Evolutionary conservation across 2,797 vertebrate genomes (phyloP).

Genomic region (Silurus lanzhouensis): DNA sequence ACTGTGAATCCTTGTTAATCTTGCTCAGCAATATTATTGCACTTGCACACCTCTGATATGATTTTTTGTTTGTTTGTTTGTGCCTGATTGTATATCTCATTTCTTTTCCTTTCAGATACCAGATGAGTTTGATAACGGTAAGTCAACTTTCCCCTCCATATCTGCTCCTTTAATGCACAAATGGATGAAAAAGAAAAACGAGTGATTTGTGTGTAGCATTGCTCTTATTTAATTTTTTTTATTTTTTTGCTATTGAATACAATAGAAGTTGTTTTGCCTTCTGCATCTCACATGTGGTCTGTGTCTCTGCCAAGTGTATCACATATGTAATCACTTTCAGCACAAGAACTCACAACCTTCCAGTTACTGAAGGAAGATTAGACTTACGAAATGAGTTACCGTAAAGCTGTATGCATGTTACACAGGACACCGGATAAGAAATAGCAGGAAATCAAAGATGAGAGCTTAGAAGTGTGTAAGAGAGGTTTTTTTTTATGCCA

Average conservation of each 20-base stretch:
- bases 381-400: not conserved
- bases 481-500: constrained; percentile 6
- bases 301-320: not conserved
- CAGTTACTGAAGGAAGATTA: not conserved
- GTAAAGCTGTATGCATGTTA: not conserved
- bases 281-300: not conserved
- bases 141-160: not conserved
- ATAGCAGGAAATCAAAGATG: not conserved
- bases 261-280: not conserved
- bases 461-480: not conserved
- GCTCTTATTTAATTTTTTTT: no score
- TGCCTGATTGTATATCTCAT: not conserved
- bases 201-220: not conserved
- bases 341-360: not conserved
- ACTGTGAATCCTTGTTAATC: no score
- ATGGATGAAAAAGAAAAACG: not conserved
- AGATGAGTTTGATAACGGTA: constrained; percentile 32
- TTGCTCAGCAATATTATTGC: not conserved
- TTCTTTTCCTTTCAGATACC: constrained; percentile 10
- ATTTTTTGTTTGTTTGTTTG: not conserved
- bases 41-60: not conserved
- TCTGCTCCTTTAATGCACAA: not conserved
- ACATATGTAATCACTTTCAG: not conserved
- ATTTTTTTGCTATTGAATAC: not conserved
- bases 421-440: not conserved